Evolutionary conservation across 1,140 invertebrate genomes (phyloP).

Genomic region (Drosophila azteca): DNA sequence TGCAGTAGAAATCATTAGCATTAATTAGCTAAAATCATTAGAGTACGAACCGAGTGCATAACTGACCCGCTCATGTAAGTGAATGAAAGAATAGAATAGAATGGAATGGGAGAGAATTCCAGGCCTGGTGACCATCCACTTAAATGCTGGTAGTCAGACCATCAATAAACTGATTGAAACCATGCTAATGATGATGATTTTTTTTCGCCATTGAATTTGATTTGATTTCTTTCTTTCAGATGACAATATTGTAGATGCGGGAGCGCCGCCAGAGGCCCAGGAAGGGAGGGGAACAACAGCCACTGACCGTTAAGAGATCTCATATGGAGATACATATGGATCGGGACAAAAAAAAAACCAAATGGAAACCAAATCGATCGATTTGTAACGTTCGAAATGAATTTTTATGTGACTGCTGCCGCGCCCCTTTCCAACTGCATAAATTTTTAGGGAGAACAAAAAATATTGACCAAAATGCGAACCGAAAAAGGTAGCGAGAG

Average conservation of each 20-base stretch:
- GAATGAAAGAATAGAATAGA: not conserved
- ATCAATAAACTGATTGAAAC: conserved; percentile 76
- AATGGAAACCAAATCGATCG: conserved; percentile 50
- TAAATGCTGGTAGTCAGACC: conserved; percentile 71
- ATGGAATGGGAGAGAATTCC: too few relatives aligned
- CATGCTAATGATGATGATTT: conserved; percentile 72
- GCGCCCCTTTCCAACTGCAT: conserved; percentile 65
- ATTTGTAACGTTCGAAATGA: conserved; percentile 62
- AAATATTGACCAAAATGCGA: conserved; percentile 8
- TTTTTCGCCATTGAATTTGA: conserved; percentile 65
- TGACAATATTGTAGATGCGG: conserved; percentile 58
- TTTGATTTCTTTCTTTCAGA: conserved; percentile 27
- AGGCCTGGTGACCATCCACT: conserved; percentile 26
- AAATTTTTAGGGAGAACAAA: conserved; percentile 48
- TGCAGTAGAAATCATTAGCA: conserved; percentile 56
- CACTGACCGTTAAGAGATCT: conserved; percentile 67
- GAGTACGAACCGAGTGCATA: conserved; percentile 11
- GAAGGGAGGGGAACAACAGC: conserved; percentile 33
- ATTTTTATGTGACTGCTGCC: conserved; percentile 62
- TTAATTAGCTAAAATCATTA: conserved; percentile 72
- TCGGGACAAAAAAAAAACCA: conserved; percentile 45
- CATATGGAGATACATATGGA: not conserved
- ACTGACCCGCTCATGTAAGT: conserved; percentile 64
- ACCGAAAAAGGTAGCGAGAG: conserved; percentile 69
- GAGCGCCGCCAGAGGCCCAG: conserved; percentile 41